phyloP scores from a whole-genome alignment of 2,888 invertebrate genomes.

The Troglohyphantes excavatus region DNA sequence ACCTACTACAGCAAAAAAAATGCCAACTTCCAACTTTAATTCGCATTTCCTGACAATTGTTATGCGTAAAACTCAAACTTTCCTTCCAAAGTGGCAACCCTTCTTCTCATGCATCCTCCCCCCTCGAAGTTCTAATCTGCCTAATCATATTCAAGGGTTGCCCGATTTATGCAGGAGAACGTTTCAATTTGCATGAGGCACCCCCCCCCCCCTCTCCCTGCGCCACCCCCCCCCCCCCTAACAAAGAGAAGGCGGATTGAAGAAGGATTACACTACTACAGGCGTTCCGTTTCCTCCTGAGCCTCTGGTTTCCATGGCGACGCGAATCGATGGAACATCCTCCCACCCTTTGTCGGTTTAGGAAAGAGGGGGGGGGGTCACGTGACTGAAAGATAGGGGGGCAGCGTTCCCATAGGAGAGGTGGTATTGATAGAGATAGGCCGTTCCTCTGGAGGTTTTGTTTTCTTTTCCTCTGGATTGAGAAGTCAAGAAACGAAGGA shows the following conservation, averaged over 20 bases:
- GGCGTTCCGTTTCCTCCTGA: slow-evolving; percentile 35
- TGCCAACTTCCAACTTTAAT: slow-evolving; percentile 13
- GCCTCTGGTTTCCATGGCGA: slow-evolving; percentile 58
- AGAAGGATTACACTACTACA: slow-evolving; percentile 47
- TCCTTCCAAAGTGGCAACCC: slow-evolving; percentile 42
- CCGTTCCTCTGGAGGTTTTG: not conserved
- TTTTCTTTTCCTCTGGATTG: slow-evolving; percentile 30
- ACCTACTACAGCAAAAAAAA: not conserved
- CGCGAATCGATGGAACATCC: slow-evolving; percentile 54
- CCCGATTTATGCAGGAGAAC: slow-evolving; percentile 73
- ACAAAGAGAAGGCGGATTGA: slow-evolving; percentile 31
- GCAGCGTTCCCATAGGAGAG: slow-evolving; percentile 45
- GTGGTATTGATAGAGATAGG: slow-evolving; percentile 45
- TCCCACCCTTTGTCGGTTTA: slow-evolving; percentile 25
- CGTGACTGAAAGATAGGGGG: slow-evolving; percentile 35
- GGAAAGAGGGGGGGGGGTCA: not conserved
- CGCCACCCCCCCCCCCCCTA: not conserved
- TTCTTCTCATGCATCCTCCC: slow-evolving; percentile 5
- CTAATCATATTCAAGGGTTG: slow-evolving; percentile 76
- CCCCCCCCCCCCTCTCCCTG: slow-evolving; percentile 2
- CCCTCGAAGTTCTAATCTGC: slow-evolving; percentile 58
- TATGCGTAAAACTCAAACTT: not conserved
- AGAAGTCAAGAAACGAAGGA: slow-evolving; percentile 41
- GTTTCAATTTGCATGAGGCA: slow-evolving; percentile 77
- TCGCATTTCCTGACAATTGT: slow-evolving; percentile 6